Percentiles rank a stretch among this genome's conserved stretches.
phyloP scores from a whole-genome alignment of 2,888 invertebrate species.

The Melipona bicolor region DNA sequence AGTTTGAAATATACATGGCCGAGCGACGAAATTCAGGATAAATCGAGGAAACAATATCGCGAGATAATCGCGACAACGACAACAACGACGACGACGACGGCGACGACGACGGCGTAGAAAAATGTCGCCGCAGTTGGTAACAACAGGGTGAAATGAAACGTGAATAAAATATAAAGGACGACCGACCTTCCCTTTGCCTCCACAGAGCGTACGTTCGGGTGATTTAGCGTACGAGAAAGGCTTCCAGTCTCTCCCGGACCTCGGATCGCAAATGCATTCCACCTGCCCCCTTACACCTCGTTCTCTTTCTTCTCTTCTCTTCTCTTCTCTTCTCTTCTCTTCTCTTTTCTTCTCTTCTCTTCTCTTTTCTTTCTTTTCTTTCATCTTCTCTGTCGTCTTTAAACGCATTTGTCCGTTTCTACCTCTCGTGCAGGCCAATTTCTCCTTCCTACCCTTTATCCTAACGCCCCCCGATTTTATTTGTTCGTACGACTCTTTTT shows the following conservation, averaged over 20 bases:
- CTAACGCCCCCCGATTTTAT: constrained; percentile 19
- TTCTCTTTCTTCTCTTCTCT: constrained; percentile 6
- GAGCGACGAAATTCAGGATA: constrained; percentile 30
- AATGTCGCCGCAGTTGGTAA: constrained; percentile 28
- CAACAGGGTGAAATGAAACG: constrained; percentile 68
- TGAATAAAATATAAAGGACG: constrained; percentile 77
- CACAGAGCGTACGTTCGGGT: constrained; percentile 57
- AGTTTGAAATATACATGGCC: constrained; percentile 43
- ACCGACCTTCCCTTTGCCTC: constrained; percentile 27
- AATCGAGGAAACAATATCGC: constrained; percentile 45
- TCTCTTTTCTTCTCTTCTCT: neutral
- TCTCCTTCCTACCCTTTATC: neutral
- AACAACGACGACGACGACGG: too few relatives aligned
- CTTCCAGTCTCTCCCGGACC: constrained; percentile 56
- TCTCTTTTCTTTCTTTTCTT: neutral
- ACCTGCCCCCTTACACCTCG: constrained; percentile 4
- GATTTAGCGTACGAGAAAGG: constrained; percentile 72
- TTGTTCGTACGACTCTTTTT: constrained; percentile 7
- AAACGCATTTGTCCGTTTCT: constrained; percentile 22
- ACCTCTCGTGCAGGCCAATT: neutral
- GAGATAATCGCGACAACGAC: constrained; percentile 36
- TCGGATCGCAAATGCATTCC: constrained; percentile 62
- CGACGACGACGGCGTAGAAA: constrained; percentile 1
- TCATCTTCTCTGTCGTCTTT: neutral
- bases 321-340: neutral